A percentile compares a stretch with the other conserved stretches of the same genome.
These are phyloP conservation scores for Nemotelus nigrinus DNA, from an alignment of 2,888 invertebrate genomes.

Conservation along the genomic window DNA sequence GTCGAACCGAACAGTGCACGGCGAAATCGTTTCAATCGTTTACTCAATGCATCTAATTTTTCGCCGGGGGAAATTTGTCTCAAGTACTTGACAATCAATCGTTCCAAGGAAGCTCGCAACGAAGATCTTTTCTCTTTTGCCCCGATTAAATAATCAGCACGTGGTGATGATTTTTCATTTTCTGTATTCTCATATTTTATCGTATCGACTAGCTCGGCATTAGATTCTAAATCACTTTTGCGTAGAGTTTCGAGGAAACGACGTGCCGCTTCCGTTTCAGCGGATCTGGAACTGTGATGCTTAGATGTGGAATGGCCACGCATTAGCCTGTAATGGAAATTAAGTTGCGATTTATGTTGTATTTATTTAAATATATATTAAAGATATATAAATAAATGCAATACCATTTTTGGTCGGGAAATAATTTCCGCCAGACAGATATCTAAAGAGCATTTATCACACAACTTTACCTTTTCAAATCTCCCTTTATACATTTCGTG, in stretches of 20 bases:
- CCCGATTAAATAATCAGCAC: slow-evolving; percentile 49
- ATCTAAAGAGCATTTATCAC: too few species aligned
- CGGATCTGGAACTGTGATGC: slow-evolving; percentile 45
- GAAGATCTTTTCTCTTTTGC: slow-evolving; percentile 50
- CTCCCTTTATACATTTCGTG: slow-evolving; percentile 52
- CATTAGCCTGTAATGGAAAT: slow-evolving; percentile 38
- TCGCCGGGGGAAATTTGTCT: slow-evolving; percentile 53
- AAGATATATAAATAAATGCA: too few species aligned
- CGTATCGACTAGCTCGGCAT: slow-evolving; percentile 33
- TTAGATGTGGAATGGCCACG: slow-evolving; percentile 40
- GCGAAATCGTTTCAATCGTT: slow-evolving; percentile 42
- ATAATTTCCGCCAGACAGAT: too few species aligned
- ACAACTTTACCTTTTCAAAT: slow-evolving; percentile 53
- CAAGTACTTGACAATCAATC: slow-evolving; percentile 54
- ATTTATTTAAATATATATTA: neutral
- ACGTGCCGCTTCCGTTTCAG: slow-evolving; percentile 55
- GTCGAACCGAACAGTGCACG: slow-evolving; percentile 43
- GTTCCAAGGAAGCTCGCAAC: slow-evolving; percentile 54
- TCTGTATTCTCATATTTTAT: neutral
- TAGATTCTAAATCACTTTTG: slow-evolving; percentile 46
- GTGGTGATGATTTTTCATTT: neutral
- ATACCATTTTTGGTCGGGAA: too few species aligned
- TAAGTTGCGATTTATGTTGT: neutral
- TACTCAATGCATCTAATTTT: slow-evolving; percentile 48
- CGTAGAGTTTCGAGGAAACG: slow-evolving; percentile 55